Evolutionary conservation across 1,140 invertebrate genomes (phyloP).

Genomic region (Penaeus vannamei): DNA sequence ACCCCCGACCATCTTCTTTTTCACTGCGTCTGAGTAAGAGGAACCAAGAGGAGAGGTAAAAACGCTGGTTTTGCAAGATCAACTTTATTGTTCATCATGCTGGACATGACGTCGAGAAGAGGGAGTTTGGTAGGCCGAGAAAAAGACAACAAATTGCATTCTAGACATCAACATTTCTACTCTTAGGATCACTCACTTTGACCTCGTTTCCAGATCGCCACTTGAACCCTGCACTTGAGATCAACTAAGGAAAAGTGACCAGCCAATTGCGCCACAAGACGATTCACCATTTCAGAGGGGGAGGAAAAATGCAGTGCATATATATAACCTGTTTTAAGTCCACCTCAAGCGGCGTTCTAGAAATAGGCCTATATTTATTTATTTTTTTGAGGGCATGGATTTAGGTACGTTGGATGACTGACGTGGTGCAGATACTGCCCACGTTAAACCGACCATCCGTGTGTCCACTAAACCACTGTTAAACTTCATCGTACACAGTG

Average conservation of each 20-base stretch:
- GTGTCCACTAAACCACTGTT: conserved; percentile 37
- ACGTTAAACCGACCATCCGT: conserved; percentile 30
- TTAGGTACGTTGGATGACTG: conserved; percentile 41
- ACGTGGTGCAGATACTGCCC: conserved; percentile 45
- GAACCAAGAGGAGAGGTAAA: not conserved
- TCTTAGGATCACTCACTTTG: conserved; percentile 36
- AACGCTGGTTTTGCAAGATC: conserved; percentile 45
- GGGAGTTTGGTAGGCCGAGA: conserved; percentile 61
- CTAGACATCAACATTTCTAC: conserved; percentile 63
- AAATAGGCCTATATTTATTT: not conserved
- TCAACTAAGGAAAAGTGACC: not conserved
- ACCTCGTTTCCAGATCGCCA: conserved; percentile 46
- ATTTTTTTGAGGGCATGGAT: conserved; percentile 33
- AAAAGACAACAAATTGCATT: conserved; percentile 61
- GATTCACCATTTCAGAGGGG: too few relatives aligned
- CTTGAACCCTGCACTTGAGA: not conserved
- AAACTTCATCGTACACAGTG: conserved; percentile 46
- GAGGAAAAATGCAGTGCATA: too few relatives aligned
- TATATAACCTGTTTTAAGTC: too few relatives aligned
- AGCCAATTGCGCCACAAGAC: too few relatives aligned
- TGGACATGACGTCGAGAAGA: conserved; percentile 62
- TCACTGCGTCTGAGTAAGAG: not conserved
- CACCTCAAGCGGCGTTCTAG: too few relatives aligned
- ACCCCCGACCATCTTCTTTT: not conserved
- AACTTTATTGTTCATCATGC: conserved; percentile 65